A percentile compares a stretch with the other conserved stretches of the same genome.
These are phyloP conservation scores for Arctopsyche grandis DNA, from an alignment of 1,140 invertebrate genomes.

Conservation along the genomic window DNA sequence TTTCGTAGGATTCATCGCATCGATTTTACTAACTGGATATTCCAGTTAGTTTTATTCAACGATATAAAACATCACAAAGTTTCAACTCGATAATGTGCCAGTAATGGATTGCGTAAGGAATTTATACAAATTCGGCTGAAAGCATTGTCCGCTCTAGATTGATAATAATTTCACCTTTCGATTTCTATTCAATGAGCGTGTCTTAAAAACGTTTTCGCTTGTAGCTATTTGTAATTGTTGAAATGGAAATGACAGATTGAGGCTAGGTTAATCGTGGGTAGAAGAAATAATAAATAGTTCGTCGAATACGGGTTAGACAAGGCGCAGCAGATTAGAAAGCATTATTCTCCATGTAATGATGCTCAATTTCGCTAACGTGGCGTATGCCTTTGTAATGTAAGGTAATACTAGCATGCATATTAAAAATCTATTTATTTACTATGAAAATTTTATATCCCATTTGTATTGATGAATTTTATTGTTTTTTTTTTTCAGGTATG, in stretches of 20 bases:
- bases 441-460: neutral
- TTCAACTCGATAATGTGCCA: neutral
- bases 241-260: slow-evolving; percentile 39
- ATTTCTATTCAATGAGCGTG: slow-evolving; percentile 10
- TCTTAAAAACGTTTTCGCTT: slow-evolving; percentile 22
- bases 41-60: slow-evolving; percentile 7
- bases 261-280: slow-evolving; percentile 33
- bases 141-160: neutral
- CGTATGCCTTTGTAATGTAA: neutral
- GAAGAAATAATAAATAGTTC: slow-evolving; percentile 40
- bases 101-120: too few species aligned
- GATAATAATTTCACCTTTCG: slow-evolving; percentile 21
- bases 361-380: neutral
- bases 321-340: slow-evolving; percentile 39
- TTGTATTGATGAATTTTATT: too few species aligned
- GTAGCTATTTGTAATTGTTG: slow-evolving; percentile 36
- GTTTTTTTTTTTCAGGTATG: neutral
- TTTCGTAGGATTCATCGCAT: slow-evolving; percentile 3
- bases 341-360: neutral
- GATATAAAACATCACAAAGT: slow-evolving; percentile 1
- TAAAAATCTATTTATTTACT: neutral
- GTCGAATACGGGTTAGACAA: slow-evolving; percentile 16
- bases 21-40: slow-evolving; percentile 10
- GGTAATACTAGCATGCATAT: neutral
- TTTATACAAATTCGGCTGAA: neutral